Base-by-base conservation (phyloP, 2,888 invertebrate species). In the Microctonus aethiopoides region DNA sequence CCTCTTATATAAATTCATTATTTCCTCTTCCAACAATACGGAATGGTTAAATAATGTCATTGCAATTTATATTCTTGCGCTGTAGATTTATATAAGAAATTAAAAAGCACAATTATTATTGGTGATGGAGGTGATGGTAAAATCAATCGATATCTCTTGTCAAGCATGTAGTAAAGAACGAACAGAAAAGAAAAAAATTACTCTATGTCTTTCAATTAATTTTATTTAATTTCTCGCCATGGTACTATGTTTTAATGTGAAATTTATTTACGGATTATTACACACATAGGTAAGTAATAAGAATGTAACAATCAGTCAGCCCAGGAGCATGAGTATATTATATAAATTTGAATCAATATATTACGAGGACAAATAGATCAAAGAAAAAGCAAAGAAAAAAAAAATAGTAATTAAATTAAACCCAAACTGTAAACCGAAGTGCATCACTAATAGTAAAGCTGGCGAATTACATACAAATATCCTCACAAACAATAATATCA, bases 391-490 rank as follows among this genome's bases (percentile, higher is more conserved):
- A 20, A 59, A 39, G 72, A 67, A n/a, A 36, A 69, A 32, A 52
- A 20, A 63, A 59, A 32, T 24, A 67, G 51, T 16, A 51, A 67
- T 52, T 63, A 59, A 51, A 24, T 29, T 62, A 61, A 71, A 60
- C 62, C 71, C 68, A 72, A 75, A 70, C 71, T 73, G 68, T 70
- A 71, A 70, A 70, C 65, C 67, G 70, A 71, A 46, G 41, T 57
- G 39, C 64, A 65, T 65, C 39, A 56, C 34, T 63, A 65, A 65
- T 65, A 65, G 29, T n/a, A n/a, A n/a, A 56, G 56, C 68, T 71
- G 64, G 64, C 59, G 52, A 62, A 66, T 60, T 57, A 51, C 16
- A 52, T 22, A 63, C 36, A 60, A 24, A 26, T 63, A 56, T 34
- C 46, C 34, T 34, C 24, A 54, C 32, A 32, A 24, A 16, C 34